Conservation (phyloP, 2,113 vertebrate species). For the Labrus mixtus region DNA sequence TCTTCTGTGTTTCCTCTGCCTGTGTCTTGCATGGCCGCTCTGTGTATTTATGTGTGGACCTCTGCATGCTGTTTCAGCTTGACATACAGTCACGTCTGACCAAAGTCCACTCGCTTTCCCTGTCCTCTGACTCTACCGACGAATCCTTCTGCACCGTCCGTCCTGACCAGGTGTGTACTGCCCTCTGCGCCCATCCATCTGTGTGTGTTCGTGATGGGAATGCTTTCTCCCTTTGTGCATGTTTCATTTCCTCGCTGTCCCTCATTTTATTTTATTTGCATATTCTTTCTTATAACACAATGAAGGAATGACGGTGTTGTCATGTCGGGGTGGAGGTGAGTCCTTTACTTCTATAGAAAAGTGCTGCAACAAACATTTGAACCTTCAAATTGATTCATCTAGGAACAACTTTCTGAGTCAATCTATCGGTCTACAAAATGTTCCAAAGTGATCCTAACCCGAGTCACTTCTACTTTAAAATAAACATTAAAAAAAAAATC, state of each 20-base stretch:
- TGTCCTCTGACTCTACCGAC: slow-evolving; percentile 90
- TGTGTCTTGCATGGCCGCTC: slow-evolving; percentile 52
- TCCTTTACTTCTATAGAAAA: background rate
- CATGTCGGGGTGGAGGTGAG: background rate
- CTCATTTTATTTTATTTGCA: background rate
- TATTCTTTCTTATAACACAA: background rate
- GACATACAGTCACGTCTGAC: slow-evolving; percentile 84
- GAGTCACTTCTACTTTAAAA: too few species aligned
- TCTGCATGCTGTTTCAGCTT: slow-evolving; percentile 66
- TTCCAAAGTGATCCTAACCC: too few species aligned
- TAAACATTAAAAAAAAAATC: too few species aligned
- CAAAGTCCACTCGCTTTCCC: slow-evolving; percentile 90
- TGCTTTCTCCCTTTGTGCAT: background rate
- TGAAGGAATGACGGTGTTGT: background rate
- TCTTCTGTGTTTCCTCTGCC: slow-evolving; percentile 39
- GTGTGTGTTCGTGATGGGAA: background rate
- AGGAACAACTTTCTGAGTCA: too few species aligned
- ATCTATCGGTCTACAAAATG: too few species aligned
- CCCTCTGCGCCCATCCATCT: background rate
- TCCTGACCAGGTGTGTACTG: slow-evolving; percentile 86
- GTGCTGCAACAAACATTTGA: too few species aligned
- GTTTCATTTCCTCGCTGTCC: background rate
- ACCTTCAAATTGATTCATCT: too few species aligned
- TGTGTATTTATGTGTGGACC: background rate
- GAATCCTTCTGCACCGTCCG: slow-evolving; percentile 90